Evolutionary conservation across 2,113 vertebrate species (phyloP).

Genomic region (Mionectes macconnelli): DNA sequence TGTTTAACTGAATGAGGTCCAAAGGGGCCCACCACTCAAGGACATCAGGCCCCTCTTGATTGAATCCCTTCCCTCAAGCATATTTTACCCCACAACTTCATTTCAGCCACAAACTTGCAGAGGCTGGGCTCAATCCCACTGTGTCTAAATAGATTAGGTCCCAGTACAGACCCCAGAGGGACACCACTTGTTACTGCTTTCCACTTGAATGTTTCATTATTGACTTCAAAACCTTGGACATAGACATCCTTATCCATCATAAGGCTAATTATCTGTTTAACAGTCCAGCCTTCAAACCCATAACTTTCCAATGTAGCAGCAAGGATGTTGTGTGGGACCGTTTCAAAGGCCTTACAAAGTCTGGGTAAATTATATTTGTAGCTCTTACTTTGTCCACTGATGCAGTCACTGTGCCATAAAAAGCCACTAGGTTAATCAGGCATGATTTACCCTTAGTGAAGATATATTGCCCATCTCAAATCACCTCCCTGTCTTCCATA

Average conservation of each 20-base stretch:
- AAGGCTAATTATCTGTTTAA: too few relatives aligned
- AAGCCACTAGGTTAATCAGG: not conserved
- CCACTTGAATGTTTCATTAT: not conserved
- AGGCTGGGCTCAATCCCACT: not conserved
- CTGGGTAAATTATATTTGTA: not conserved
- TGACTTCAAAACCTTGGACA: not conserved
- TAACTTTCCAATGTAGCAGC: not conserved
- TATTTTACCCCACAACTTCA: not conserved
- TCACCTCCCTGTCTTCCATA: not conserved
- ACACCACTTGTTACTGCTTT: not conserved
- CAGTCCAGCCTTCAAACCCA: not conserved
- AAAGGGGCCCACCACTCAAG: not conserved
- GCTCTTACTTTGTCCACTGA: not conserved
- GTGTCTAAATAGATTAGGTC: not conserved
- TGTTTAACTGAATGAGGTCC: not conserved
- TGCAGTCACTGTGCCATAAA: rapidly evolving
- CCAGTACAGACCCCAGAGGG: not conserved
- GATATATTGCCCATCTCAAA: not conserved
- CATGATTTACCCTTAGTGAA: not conserved
- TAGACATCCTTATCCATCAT: too few relatives aligned
- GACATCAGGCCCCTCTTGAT: not conserved
- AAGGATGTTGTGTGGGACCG: not conserved
- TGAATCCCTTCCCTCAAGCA: not conserved
- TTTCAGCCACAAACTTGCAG: not conserved
- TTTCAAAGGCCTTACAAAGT: not conserved